Evolutionary conservation across 2,888 invertebrate species (phyloP).

Genomic region (Andricus curvator): DNA sequence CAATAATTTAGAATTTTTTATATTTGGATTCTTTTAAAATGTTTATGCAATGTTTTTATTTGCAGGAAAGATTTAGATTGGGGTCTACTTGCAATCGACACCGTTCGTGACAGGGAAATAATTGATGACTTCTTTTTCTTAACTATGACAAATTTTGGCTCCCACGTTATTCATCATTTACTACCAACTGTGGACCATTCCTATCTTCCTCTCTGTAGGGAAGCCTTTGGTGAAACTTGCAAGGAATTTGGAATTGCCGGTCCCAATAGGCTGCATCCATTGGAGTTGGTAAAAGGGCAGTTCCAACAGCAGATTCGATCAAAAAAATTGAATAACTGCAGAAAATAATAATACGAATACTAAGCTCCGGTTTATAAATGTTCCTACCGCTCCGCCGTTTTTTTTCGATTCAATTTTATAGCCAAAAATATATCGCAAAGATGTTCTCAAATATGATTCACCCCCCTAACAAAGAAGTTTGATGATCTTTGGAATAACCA

Average conservation of each 20-base stretch:
- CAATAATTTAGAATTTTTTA: no score
- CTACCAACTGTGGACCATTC: slow-evolving; percentile 90
- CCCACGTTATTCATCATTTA: slow-evolving; percentile 89
- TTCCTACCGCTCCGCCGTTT: no score
- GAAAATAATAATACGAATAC: not conserved
- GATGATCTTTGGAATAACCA: no score
- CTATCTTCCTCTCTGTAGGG: slow-evolving; percentile 83
- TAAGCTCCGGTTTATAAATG: no score
- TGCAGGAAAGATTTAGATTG: slow-evolving; percentile 84
- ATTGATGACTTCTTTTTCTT: slow-evolving; percentile 84
- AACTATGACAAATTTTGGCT: slow-evolving; percentile 87
- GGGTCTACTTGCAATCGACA: slow-evolving; percentile 88
- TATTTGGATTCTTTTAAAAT: not conserved
- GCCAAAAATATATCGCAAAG: no score
- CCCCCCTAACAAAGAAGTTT: no score
- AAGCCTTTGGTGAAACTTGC: slow-evolving; percentile 83
- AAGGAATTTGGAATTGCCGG: slow-evolving; percentile 82
- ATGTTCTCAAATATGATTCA: no score
- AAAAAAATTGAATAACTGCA: slow-evolving; percentile 68
- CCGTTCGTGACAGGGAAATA: slow-evolving; percentile 86
- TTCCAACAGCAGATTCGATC: slow-evolving; percentile 82
- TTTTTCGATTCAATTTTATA: no score
- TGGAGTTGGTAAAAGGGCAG: slow-evolving; percentile 84
- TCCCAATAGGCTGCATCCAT: slow-evolving; percentile 75
- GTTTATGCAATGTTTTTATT: slow-evolving; percentile 54